These are phyloP conservation scores for Amorpha juglandis DNA, from an alignment of 2,888 invertebrate species.

Conservation along the genomic window DNA sequence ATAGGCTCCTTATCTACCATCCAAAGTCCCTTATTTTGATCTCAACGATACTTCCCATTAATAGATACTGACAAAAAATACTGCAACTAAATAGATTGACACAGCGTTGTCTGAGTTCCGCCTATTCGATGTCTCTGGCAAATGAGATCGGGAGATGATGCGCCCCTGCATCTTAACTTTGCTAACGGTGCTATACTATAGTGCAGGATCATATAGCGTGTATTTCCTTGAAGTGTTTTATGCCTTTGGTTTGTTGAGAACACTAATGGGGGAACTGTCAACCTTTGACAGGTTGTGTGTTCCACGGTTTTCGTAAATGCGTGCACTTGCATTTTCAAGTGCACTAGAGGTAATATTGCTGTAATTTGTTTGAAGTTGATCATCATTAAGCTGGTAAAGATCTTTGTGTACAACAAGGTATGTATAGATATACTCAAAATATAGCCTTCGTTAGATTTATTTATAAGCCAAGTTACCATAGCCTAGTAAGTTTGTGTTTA, in stretches of 20 bases:
- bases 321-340: not conserved
- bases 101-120: slow-evolving; percentile 63
- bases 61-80: slow-evolving; percentile 32
- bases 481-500: too few species aligned
- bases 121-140: slow-evolving; percentile 75
- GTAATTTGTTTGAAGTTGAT: not conserved
- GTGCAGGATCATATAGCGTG: slow-evolving; percentile 2
- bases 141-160: slow-evolving; percentile 45
- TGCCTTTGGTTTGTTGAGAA: slow-evolving; percentile 17
- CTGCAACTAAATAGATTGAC: slow-evolving; percentile 63
- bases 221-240: slow-evolving; percentile 18
- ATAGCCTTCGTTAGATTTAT: too few species aligned
- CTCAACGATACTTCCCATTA: not conserved
- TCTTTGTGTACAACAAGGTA: too few species aligned
- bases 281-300: slow-evolving; percentile 4
- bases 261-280: slow-evolving; percentile 12
- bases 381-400: not conserved
- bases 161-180: slow-evolving; percentile 3
- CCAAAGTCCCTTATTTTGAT: not conserved
- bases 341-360: not conserved
- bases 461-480: too few species aligned
- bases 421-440: too few species aligned
- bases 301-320: slow-evolving; percentile 1
- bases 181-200: slow-evolving; percentile 11
- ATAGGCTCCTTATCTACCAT: not conserved